A percentile compares a stretch with the other conserved stretches of the same genome.
Evolutionary conservation across 2,797 vertebrate genomes (phyloP).

Genomic region (Novumbra hubbsi): DNA sequence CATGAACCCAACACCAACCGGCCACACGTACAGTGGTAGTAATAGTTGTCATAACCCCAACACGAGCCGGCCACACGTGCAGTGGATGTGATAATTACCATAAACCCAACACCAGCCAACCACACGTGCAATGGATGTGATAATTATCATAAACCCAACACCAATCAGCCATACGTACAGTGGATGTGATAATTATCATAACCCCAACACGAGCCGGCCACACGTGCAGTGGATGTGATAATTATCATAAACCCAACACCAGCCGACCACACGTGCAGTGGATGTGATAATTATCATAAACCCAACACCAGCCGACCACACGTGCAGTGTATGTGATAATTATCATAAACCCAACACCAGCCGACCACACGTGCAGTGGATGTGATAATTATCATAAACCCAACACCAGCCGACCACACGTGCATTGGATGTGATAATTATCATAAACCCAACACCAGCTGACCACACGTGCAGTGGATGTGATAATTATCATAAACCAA

Average conservation of each 20-base stretch:
- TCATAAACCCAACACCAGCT: neutral
- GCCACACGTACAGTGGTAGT: neutral
- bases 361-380: neutral
- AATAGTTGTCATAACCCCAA: conserved; percentile 16
- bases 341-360: conserved; percentile 7
- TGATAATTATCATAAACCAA: conserved; percentile 14
- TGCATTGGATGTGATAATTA: conserved; percentile 7
- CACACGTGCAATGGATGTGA: neutral
- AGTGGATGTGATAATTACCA: conserved; percentile 10
- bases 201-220: too few species aligned
- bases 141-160: conserved; percentile 15
- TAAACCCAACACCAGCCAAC: too few species aligned
- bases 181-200: conserved; percentile 10
- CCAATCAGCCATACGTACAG: too few species aligned
- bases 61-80: too few species aligned
- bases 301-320: too few species aligned
- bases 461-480: neutral
- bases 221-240: conserved; percentile 4
- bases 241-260: conserved; percentile 13
- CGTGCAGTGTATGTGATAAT: conserved; percentile 9
- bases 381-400: conserved; percentile 13
- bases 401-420: too few species aligned
- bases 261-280: neutral
- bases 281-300: conserved; percentile 14
- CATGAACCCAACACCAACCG: neutral